phyloP scores from a whole-genome alignment of 2,113 vertebrate genomes.

The Rhinopomastus cyanomelas region DNA sequence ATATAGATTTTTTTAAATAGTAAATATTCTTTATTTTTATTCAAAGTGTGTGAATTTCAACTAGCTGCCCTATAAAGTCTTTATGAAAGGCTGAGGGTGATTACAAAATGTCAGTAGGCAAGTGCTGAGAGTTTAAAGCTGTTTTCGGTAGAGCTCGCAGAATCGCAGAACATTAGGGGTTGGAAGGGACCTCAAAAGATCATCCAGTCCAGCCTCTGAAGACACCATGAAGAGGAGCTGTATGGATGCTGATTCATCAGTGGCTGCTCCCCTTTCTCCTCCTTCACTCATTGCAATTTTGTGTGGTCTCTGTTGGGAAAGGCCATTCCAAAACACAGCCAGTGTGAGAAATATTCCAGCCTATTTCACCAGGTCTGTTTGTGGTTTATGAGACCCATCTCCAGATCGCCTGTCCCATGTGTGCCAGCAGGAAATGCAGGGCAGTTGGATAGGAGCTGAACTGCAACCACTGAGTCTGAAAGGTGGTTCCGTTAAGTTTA shows the following conservation, averaged over 20 bases:
- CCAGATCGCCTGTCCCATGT: not conserved
- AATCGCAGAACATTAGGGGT: too few relatives aligned
- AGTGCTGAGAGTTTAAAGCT: not conserved
- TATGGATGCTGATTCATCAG: not conserved
- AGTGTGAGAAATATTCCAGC: not conserved
- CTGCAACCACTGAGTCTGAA: not conserved
- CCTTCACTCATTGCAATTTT: not conserved
- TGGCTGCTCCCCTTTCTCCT: not conserved
- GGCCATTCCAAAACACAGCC: not conserved
- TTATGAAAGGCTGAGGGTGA: not conserved
- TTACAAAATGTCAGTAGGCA: not conserved
- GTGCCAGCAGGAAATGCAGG: not conserved
- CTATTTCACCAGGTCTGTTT: not conserved
- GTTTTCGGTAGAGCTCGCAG: too few relatives aligned
- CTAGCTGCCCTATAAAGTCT: not conserved
- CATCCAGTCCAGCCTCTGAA: too few relatives aligned
- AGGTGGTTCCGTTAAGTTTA: not conserved
- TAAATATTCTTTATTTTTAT: not conserved
- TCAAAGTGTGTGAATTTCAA: not conserved
- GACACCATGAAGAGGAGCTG: not conserved
- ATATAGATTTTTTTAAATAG: not conserved
- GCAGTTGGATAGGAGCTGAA: not conserved
- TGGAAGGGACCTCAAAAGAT: too few relatives aligned
- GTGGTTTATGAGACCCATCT: not conserved
- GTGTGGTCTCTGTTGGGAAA: not conserved